Evolutionary conservation across 2,797 vertebrate genomes (phyloP), one percentile per base, ranked within the genome.

Genomic region (Kryptolebias ocellatus): DNA sequence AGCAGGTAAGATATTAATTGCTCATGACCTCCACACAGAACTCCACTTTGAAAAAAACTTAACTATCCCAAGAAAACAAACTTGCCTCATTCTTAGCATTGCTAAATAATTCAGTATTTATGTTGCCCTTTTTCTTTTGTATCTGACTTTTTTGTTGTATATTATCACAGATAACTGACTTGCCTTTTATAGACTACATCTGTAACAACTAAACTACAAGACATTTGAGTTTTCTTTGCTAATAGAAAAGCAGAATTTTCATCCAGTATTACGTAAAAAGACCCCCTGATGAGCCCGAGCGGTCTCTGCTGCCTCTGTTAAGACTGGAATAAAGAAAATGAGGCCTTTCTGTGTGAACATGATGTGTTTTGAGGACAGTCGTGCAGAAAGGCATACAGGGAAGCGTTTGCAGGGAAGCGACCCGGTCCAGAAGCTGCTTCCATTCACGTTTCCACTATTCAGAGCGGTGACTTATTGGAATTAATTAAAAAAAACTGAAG

Each of bases 391-490:
- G 15, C 37, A 44, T 34, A 55, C 46, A 60, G 50, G 6, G 53
- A 47, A 29, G 44, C 42, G 49, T 58, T 64, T 66, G 54, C 42
- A 70, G 46, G 14, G 39, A 27, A 28, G 31, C 54, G 4, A 49
- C 51, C 60, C 45, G 6, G 70, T 37, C 34, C 46, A 37, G 0
- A 54, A 42, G 55, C 31, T 70, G 57, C 60, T 78, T 71, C 53
- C 17, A 77, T 80, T 50, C 17, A n/a, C 28, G 20, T 76, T 66
- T 74, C 52, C 39, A 69, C 27, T 70, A 52, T 60, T 53, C 68
- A 68, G 67, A 46, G 2, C 12, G 59, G 42, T 59, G 60, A 50
- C 47, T 24, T 54, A n/a, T 31, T 72, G 59, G 64, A 70, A 78
- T 78, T 64, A 49, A 62, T 37, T 59, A 53, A 49, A 68, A 53